Percentiles rank a stretch among this genome's conserved stretches.
Conservation (phyloP, 1,140 invertebrate genomes). For the Tribolium madens region DNA sequence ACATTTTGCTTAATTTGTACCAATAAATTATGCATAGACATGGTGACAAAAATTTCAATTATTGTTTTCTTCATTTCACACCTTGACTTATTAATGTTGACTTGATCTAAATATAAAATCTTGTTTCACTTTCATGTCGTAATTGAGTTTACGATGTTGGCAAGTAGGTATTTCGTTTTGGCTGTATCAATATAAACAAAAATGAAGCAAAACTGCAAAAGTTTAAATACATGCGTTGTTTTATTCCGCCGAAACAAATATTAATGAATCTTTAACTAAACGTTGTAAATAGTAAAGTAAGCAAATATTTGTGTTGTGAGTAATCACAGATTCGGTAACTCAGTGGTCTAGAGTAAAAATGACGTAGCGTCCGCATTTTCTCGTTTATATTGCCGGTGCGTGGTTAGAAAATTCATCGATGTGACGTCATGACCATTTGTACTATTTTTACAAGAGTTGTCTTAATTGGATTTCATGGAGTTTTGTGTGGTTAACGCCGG, state of each 20-base stretch:
- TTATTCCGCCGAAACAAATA: background rate
- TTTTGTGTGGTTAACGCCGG: background rate
- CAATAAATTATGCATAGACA: too few species aligned
- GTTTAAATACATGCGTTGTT: background rate
- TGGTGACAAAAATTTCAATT: background rate
- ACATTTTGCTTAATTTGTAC: background rate
- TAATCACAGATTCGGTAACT: constrained; percentile 2
- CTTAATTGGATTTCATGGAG: background rate
- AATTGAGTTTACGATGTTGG: constrained; percentile 23
- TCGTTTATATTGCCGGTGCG: background rate
- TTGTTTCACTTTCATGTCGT: constrained; percentile 38
- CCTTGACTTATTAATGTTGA: constrained; percentile 4
- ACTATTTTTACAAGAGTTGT: background rate
- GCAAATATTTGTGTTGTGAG: constrained; percentile 10
- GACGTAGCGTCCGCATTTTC: constrained; percentile 1
- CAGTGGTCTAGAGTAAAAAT: background rate
- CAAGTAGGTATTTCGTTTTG: constrained; percentile 10
- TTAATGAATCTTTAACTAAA: background rate
- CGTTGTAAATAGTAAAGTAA: background rate
- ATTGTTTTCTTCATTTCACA: background rate
- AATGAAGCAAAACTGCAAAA: background rate
- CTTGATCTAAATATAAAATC: constrained; percentile 21
- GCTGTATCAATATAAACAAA: constrained; percentile 14
- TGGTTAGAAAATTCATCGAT: background rate
- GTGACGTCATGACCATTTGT: constrained; percentile 1